Base-by-base conservation (phyloP, 37 sponge, comb jelly and placozoan genomes). In the Aplysina aerophoba region DNA sequence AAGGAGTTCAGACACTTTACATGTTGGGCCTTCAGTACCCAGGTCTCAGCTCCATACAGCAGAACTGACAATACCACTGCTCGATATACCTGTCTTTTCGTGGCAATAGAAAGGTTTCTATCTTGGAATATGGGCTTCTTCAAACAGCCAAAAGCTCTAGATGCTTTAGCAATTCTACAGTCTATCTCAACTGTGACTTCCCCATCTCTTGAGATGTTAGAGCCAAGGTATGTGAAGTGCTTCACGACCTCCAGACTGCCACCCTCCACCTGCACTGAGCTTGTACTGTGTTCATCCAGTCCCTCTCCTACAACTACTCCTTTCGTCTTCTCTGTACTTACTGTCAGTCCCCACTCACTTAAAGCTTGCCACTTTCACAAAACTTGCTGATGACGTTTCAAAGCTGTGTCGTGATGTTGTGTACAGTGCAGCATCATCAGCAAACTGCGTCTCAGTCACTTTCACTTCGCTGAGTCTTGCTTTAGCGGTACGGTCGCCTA, bases 401-500 rank as follows among this genome's bases (percentile, higher is more conserved):
- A 85, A 55, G 38, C 13, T 28, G 4, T 5, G 62, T 15, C 84
- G 54, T 13, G 84, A 40, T 6, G 56, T 66, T 3, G 85, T 19
- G 55, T 74, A 72, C 77, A 72, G 31, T 22, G 85, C 85, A 11
- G 55, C 62, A 86, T 79, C 81, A 64, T 79, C 81, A 33, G 87
- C 87, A 64, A 79, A 86, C 81, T 86, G 66, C 14, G 80, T 53
- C 58, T 86, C 71, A 4, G 80, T 86, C 50, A 80, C 55, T 13
- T 30, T 79, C 67, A 38, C 55, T 30, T n/a, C 81, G 14, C 20
- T 67, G 1, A 86, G 54, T 36, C 64, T 86, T 33, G 81, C 33
- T 56, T 86, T 86, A 4, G 87, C 81, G 44, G 87, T 86, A 28
- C 87, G 8, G 56, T 86, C 87, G 6, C 80, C 81, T n/a, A 86